Evolutionary conservation across 2,888 invertebrate genomes (phyloP).

Genomic region (Nephrotoma appendiculata): DNA sequence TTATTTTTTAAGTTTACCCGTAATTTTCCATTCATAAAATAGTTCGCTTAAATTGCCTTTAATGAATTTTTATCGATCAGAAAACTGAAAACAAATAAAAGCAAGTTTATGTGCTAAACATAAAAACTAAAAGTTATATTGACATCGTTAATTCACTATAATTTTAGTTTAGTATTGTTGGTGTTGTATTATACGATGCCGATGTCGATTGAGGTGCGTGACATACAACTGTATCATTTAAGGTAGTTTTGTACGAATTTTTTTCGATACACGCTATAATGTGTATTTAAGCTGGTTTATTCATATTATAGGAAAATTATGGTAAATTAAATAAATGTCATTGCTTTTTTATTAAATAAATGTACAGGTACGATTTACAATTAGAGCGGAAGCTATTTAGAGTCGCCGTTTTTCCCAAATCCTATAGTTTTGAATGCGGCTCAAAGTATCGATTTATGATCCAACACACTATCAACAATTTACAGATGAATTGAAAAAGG

Average conservation of each 20-base stretch:
- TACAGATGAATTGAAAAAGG: no score
- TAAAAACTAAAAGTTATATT: background rate
- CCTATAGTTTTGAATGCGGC: no score
- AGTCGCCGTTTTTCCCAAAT: no score
- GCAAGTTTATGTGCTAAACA: background rate
- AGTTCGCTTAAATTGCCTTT: background rate
- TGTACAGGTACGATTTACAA: no score
- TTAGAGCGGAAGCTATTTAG: no score
- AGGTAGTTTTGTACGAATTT: background rate
- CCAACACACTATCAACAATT: no score
- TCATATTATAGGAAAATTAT: background rate
- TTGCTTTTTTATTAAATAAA: background rate
- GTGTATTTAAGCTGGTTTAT: background rate
- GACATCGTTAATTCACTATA: background rate
- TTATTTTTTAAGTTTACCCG: background rate
- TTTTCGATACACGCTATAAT: background rate
- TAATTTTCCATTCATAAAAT: background rate
- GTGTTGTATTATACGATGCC: background rate
- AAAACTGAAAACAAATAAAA: background rate
- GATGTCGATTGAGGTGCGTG: background rate
- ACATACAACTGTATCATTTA: background rate
- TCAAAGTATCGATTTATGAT: no score
- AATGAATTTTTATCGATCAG: background rate
- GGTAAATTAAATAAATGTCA: background rate
- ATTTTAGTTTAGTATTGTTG: background rate